Evolutionary conservation across 2,888 invertebrate genomes (phyloP), one percentile per base, ranked within the genome.

Genomic region (Nomada fucata): DNA sequence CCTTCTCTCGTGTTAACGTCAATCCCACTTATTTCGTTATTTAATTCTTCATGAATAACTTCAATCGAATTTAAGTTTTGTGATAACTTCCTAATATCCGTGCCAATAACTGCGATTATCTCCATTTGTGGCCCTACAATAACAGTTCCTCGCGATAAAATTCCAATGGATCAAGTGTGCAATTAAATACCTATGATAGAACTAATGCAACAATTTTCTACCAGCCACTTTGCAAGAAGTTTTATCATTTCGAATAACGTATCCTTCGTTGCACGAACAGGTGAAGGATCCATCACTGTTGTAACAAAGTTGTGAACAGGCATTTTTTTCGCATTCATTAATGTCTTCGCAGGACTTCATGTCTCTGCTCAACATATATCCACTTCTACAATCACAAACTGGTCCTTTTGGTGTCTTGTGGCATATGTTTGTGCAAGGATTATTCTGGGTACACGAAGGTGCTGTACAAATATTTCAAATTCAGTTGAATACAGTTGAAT

Each of bases 151-250:
- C 18, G n/a, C 0, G 47, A 44, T 52, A 29, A 59, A 44, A 52
- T 11, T n/a, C 36, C 9, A 7, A 26, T 36, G n/a, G 5, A 23
- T 53, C 26, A 55, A 50, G 29, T 10, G 3, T 60, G 5, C 3
- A 23, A 36, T 64, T 23, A 57, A 26, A 23, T 76, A 68, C 13
- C 13, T n/a, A 29, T 20, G 15, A 23, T 3, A 5, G 60, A 29
- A 47, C 2, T 18, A 5, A 57, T 18, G 26, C 15, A 57, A 57
- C n/a, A 10, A 18, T 11, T 29, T 26, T 2, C 42, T 94, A 72
- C 95, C 95, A 0, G 94, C 91, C 1, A 96, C 96, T 92, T 97
- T 97, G 93, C 97, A 97, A 0, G 96, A 95, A 20, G 94, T 94
- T 64, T 95, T 95, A 91, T 97, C 96, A 0, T 94, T 95, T 95